Percentiles rank a stretch among this genome's conserved stretches.
These are phyloP conservation scores for Hippasteria phrygiana DNA, from an alignment of 53 echinoderm and acorn worm genomes.

Conservation along the genomic window DNA sequence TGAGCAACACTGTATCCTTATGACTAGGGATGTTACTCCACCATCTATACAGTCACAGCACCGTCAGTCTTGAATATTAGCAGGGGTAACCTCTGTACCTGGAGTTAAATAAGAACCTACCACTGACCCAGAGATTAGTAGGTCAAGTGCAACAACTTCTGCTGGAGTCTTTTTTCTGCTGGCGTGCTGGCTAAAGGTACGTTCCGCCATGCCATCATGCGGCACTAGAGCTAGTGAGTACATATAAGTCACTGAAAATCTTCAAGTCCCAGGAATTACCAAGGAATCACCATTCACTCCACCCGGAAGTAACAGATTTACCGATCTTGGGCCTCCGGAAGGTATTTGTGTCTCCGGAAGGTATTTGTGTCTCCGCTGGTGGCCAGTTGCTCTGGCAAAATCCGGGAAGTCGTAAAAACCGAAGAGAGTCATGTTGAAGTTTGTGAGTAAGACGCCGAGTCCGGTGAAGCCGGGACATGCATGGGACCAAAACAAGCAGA, in stretches of 20 bases:
- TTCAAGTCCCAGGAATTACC: slow-evolving; percentile 20
- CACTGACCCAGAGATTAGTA: slow-evolving; percentile 19
- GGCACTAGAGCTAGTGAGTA: neutral
- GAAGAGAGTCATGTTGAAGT: slow-evolving; percentile 73
- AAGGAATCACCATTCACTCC: neutral
- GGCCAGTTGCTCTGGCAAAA: neutral
- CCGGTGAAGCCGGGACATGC: slow-evolving; percentile 65
- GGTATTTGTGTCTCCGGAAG: neutral
- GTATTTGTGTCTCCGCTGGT: neutral
- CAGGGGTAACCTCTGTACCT: neutral
- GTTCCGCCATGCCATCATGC: slow-evolving; percentile 10
- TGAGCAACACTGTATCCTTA: neutral
- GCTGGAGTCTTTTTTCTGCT: neutral
- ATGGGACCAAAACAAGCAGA: slow-evolving; percentile 64
- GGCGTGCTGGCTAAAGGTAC: neutral
- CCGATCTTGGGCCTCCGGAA: neutral
- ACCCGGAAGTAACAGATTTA: slow-evolving; percentile 57
- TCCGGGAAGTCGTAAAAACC: neutral
- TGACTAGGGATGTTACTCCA: neutral
- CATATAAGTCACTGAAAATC: too few species aligned
- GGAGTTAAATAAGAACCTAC: neutral
- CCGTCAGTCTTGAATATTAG: neutral
- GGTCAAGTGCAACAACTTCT: slow-evolving; percentile 46
- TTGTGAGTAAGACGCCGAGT: slow-evolving; percentile 76
- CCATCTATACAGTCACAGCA: too few species aligned